Conservation (phyloP, 2,113 vertebrate species). For the Pteruthius melanotis region DNA sequence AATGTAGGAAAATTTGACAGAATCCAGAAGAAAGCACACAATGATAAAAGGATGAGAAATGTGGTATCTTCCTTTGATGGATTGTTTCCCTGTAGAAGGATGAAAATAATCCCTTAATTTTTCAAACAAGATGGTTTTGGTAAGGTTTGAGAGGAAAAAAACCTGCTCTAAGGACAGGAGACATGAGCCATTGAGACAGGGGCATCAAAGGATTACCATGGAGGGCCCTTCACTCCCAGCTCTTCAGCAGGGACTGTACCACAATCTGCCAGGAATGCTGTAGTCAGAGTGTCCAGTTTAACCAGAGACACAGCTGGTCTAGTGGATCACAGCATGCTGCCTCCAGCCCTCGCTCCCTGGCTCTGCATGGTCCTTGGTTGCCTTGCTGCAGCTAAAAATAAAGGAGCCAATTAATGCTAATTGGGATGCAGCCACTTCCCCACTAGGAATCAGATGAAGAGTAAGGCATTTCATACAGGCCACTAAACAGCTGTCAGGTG, state of each 20-base stretch:
- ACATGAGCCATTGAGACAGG: accelerated
- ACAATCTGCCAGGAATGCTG: background rate
- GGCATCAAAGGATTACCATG: background rate
- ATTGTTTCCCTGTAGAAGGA: background rate
- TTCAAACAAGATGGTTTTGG: background rate
- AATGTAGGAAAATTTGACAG: background rate
- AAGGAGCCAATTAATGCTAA: constrained; percentile 20
- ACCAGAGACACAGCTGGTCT: background rate
- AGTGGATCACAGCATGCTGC: accelerated
- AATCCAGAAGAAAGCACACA: background rate
- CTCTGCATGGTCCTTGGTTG: background rate
- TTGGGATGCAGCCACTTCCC: background rate
- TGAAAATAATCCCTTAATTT: background rate
- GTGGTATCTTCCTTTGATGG: background rate
- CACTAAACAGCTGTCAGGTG: constrained; percentile 22
- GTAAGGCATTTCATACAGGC: background rate
- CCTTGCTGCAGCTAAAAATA: background rate
- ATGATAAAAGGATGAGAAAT: background rate
- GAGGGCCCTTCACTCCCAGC: background rate
- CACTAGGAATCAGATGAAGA: background rate
- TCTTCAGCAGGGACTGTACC: background rate
- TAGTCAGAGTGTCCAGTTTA: background rate
- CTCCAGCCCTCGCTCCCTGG: background rate
- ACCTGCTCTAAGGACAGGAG: background rate
- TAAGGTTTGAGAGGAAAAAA: background rate